Percentiles rank a stretch among this genome's conserved stretches.
Evolutionary conservation across 2,113 vertebrate genomes (phyloP).

Genomic region (Numenius arquata): DNA sequence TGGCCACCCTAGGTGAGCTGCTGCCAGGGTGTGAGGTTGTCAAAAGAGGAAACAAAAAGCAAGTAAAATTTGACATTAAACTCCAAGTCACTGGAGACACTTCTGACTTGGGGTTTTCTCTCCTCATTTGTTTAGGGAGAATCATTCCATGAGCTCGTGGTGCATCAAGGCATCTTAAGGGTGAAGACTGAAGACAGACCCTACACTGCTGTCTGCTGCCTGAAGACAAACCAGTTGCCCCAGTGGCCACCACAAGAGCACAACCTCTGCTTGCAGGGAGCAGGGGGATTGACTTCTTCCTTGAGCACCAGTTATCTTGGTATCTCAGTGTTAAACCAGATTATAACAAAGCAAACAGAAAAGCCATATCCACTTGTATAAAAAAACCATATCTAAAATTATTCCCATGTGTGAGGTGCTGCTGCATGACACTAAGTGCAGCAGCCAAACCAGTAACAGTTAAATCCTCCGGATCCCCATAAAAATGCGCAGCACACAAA

Average conservation of each 20-base stretch:
- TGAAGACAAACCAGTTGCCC: background rate
- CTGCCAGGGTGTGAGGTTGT: background rate
- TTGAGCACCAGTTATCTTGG: background rate
- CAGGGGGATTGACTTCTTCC: background rate
- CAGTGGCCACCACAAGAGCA: background rate
- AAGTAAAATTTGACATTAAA: background rate
- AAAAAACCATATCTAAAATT: constrained; percentile 47
- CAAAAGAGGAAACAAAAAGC: background rate
- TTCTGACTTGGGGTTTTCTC: background rate
- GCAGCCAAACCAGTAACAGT: constrained; percentile 54
- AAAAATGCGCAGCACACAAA: constrained; percentile 52
- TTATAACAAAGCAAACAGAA: constrained; percentile 48
- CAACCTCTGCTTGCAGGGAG: background rate
- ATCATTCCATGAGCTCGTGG: background rate
- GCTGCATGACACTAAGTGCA: constrained; percentile 53
- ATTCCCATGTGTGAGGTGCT: constrained; percentile 58
- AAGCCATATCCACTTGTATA: constrained; percentile 11
- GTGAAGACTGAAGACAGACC: background rate
- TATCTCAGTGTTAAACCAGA: background rate
- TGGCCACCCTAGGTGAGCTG: background rate
- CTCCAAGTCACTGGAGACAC: background rate
- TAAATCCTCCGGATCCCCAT: constrained; percentile 50
- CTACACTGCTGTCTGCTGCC: background rate
- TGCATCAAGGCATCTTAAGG: background rate
- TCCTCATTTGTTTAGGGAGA: background rate